A percentile compares a stretch with the other conserved stretches of the same genome.
Conservation (phyloP, 2,888 invertebrate species). For the Aporophyla lueneburgensis region DNA sequence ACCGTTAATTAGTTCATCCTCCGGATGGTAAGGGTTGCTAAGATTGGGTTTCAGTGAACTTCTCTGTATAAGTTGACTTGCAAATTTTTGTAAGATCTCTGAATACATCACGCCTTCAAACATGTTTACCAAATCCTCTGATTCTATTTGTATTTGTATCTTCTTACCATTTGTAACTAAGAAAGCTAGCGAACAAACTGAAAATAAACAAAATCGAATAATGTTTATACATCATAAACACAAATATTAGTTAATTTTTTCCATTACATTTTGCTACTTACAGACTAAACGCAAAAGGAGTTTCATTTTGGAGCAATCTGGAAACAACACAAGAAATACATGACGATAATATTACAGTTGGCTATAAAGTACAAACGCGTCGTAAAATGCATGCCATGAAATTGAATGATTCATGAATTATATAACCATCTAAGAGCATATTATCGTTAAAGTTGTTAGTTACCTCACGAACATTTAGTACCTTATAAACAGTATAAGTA, state of each 20-base stretch:
- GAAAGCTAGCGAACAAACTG: slow-evolving; percentile 41
- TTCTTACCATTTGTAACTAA: slow-evolving; percentile 56
- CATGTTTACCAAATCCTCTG: slow-evolving; percentile 70
- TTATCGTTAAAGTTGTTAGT: slow-evolving; percentile 34
- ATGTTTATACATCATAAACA: neutral
- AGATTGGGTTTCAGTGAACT: slow-evolving; percentile 46
- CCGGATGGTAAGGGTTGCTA: slow-evolving; percentile 79
- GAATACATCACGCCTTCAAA: slow-evolving; percentile 60
- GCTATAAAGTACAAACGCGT: slow-evolving; percentile 19
- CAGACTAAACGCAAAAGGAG: slow-evolving; percentile 29
- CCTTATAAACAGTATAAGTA: neutral
- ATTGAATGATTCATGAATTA: slow-evolving; percentile 37
- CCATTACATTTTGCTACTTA: slow-evolving; percentile 39
- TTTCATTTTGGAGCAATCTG: slow-evolving; percentile 41
- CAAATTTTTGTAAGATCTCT: slow-evolving; percentile 61
- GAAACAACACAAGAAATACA: slow-evolving; percentile 5
- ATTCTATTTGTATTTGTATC: slow-evolving; percentile 73
- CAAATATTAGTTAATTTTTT: neutral
- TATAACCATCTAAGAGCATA: slow-evolving; percentile 2
- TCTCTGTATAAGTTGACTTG: slow-evolving; percentile 61
- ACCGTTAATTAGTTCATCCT: slow-evolving; percentile 68
- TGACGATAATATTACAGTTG: neutral
- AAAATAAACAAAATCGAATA: slow-evolving; percentile 18
- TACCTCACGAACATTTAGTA: neutral
- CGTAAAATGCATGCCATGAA: slow-evolving; percentile 52